phyloP scores from a whole-genome alignment of 2,888 invertebrate genomes.

The Strigamia crassipes region DNA sequence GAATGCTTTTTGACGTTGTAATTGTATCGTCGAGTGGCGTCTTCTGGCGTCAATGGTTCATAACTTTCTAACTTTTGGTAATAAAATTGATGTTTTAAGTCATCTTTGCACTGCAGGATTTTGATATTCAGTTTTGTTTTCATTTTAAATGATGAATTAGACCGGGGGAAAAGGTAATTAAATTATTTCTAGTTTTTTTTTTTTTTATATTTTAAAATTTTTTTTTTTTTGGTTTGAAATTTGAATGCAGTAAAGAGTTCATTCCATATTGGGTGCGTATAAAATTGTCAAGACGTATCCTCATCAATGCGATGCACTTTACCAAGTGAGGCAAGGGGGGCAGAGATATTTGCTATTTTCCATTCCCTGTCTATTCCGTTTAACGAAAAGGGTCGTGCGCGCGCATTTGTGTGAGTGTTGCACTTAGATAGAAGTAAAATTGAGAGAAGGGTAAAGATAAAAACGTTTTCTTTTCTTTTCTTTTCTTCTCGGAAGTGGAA shows the following conservation, averaged over 20 bases:
- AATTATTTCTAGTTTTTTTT: not conserved
- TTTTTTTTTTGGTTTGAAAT: not conserved
- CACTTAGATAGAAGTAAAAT: conserved; percentile 24
- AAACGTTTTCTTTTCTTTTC: conserved; percentile 23
- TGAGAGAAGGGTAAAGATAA: conserved; percentile 22
- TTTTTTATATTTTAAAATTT: no score
- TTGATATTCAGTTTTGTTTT: not conserved
- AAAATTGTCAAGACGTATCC: not conserved
- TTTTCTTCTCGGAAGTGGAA: not conserved
- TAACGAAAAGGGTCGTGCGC: not conserved
- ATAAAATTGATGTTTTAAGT: no score
- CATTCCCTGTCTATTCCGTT: conserved; percentile 15
- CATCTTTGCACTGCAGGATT: not conserved
- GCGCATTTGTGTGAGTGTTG: conserved; percentile 21
- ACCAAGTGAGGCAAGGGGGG: not conserved
- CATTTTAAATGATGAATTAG: not conserved
- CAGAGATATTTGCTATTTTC: conserved; percentile 29
- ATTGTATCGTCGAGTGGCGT: conserved; percentile 3
- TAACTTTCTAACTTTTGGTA: not conserved
- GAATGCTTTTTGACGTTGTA: not conserved
- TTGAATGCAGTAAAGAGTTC: not conserved
- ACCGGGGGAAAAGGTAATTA: not conserved
- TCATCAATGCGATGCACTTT: conserved; percentile 19
- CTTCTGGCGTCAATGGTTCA: not conserved
- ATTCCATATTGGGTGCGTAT: not conserved